Conservation (phyloP, 1,140 invertebrate species). For the Orius laevigatus region DNA sequence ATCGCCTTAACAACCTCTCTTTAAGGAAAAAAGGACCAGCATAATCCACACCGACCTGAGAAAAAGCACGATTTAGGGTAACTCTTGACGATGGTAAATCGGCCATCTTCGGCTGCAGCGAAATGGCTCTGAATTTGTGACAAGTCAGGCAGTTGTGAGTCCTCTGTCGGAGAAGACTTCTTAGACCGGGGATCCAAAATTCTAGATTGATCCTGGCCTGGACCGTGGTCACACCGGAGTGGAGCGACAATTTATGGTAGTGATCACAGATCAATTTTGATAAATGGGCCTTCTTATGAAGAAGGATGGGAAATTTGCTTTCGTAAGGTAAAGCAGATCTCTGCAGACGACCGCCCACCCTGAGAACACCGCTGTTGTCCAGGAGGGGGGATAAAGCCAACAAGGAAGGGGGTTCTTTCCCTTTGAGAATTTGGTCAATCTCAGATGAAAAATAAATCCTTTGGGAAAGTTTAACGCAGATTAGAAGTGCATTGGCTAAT, state of each 20-base stretch:
- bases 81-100: constrained; percentile 19
- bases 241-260: constrained; percentile 21
- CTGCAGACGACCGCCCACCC: background rate
- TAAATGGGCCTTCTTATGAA: too few relatives aligned
- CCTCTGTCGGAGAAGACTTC: constrained; percentile 13
- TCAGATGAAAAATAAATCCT: background rate
- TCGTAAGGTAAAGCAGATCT: background rate
- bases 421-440: constrained; percentile 7
- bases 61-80: constrained; percentile 10
- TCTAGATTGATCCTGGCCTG: constrained; percentile 19
- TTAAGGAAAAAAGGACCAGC: constrained; percentile 19
- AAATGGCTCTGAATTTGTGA: constrained; percentile 2
- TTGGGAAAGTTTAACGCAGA: background rate
- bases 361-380: constrained; percentile 4
- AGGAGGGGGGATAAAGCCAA: background rate
- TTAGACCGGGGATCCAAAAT: constrained; percentile 24
- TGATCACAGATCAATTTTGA: constrained; percentile 19
- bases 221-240: constrained; percentile 23
- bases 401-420: constrained; percentile 19
- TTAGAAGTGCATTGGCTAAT: background rate
- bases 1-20: constrained; percentile 13
- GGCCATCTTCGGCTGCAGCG: constrained; percentile 18
- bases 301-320: constrained; percentile 19
- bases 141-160: constrained; percentile 24
- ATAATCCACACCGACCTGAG: constrained; percentile 19